phyloP scores from a whole-genome alignment of 2,797 vertebrate genomes.

The Pipistrellus nathusii region DNA sequence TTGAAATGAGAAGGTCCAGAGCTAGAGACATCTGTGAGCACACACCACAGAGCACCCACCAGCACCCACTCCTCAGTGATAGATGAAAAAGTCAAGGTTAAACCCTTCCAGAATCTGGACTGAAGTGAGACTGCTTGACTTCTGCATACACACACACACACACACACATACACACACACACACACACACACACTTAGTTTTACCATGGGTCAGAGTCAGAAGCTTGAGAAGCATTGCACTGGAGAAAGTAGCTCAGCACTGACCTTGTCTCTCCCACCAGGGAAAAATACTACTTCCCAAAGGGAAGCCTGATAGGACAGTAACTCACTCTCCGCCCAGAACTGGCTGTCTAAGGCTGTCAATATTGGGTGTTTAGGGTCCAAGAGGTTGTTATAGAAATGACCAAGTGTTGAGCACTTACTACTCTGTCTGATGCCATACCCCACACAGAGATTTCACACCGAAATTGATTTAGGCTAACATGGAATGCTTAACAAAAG shows the following conservation, averaged over 20 bases:
- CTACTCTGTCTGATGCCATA: background rate
- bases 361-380: background rate
- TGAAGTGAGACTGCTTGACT: too few relatives aligned
- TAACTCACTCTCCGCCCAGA: background rate
- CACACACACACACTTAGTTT: background rate
- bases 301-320: background rate
- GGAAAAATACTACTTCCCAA: background rate
- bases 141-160: too few relatives aligned
- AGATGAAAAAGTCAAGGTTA: background rate
- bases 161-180: too few relatives aligned
- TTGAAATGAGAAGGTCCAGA: background rate
- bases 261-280: background rate
- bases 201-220: background rate
- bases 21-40: background rate
- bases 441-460: background rate
- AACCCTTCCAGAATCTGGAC: too few relatives aligned
- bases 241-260: constrained; percentile 1
- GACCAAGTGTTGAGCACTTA: background rate
- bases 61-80: background rate
- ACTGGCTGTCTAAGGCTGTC: background rate
- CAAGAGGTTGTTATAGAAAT: background rate
- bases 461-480: background rate
- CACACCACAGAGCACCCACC: background rate
- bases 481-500: background rate
- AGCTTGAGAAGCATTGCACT: constrained; percentile 7